Evolutionary conservation across 2,797 vertebrate species (phyloP), one percentile per base, ranked within the genome.

Genomic region (Coregonus suidteri): DNA sequence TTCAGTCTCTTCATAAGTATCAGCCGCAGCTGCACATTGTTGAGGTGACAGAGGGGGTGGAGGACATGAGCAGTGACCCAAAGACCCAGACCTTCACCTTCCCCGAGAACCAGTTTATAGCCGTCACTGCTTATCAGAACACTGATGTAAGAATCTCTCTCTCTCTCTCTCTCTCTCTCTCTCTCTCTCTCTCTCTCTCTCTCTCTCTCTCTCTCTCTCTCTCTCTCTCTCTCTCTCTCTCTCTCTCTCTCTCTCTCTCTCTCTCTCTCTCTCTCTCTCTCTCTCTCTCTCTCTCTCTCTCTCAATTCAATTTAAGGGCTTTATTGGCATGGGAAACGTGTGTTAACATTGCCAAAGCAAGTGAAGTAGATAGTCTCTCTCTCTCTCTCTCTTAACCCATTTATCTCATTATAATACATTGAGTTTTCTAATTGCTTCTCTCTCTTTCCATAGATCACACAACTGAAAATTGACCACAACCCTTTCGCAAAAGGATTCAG

Each of bases 401-500:
- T n/a, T n/a, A n/a, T n/a, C 31, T 67, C 30, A 31, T 53, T 6
- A 14, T 4, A 25, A 53, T 4, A 25, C 4, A 3, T 15, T 52
- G 52, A 68, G 47, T 25, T 31, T 72, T 72, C 13, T 11, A 31
- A 30, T 1, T 31, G n/a, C 71, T 76, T 56, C 82, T 75, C 67
- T 91, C 78, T 59, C 6, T 25, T 62, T 62, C 59, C 20, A 13
- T 80, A 99, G 98, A 99, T 99, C 71, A 99, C 98, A 0, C 98
- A 99, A 80, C 92, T 99, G 78, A 99, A 99, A 94, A 99, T 99
- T 15, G 98, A 99, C 74, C 98, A 99, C 92, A 99, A 99, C 85
- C 98, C 98, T 9, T 99, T 99, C 86, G 98, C 98, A 5, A 99
- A 99, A 94, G 98, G 98, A 86, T 99, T 99, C 92, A 95, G 98